Evolutionary conservation across 1,140 invertebrate species (phyloP), one percentile per base, ranked within the genome.

Genomic region (Maniola jurtina): DNA sequence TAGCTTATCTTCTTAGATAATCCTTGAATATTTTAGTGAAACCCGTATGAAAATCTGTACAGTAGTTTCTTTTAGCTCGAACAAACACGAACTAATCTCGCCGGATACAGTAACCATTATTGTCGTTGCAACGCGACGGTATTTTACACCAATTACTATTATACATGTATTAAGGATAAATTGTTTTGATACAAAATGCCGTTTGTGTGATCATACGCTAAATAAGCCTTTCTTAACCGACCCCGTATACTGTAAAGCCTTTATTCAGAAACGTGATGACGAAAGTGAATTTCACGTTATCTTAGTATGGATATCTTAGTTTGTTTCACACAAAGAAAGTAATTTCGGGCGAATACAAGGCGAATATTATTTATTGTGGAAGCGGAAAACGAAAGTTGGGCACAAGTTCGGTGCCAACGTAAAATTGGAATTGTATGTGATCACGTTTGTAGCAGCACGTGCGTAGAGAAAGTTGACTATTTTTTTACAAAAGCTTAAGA

Each of bases 381-480:
- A 75, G 72, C 77, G 70, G 80, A 88, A 86, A 86, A 71, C 48
- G 79, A 88, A 74, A 86, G 85, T 84, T 56, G 62, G 76, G 66
- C 61, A 73, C 74, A 57, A 64, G 59, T 63, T 50, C 45, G 47
- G 56, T 65, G 68, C 68, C 13, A 74, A 57, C 63, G 63, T 72
- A 72, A 74, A 73, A 76, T 75, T 66, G 68, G 47, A 77, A 75
- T 77, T 72, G 61, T 76, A 58, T 64, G 61, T 61, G 75, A 76
- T 80, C 76, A 80, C 78, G 75, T 76, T 25, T 55, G 61, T 11
- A 11, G 8, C 42, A 61, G 73, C 71, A 72, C 72, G 73, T 74
- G 79, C 65, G 47, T 34, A 66, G 79, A 69, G 77, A 79, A 84
- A 82, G 78, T 74, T 58, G 55, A 25, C 36, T 69, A 57, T 64